These are phyloP conservation scores for Frieseomelitta varia DNA, from an alignment of 1,140 invertebrate genomes.

Conservation along the genomic window DNA sequence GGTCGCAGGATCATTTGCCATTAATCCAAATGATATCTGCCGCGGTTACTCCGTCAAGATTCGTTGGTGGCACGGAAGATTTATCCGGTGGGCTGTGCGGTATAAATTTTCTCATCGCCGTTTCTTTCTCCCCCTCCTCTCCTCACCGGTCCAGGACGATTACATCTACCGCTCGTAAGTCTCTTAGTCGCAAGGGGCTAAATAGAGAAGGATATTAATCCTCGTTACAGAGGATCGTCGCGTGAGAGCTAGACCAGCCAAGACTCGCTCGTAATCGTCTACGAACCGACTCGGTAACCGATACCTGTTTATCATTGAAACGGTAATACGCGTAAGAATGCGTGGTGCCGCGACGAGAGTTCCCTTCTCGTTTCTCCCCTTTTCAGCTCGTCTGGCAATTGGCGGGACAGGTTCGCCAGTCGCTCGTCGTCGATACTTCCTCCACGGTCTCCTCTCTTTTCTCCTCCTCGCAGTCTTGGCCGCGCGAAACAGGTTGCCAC, in stretches of 20 bases:
- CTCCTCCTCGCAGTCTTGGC: not conserved
- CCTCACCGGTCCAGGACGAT: constrained; percentile 17
- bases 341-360: not conserved
- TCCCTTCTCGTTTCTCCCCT: not conserved
- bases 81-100: constrained; percentile 26
- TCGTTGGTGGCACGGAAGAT: constrained; percentile 48
- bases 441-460: not conserved
- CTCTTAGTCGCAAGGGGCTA: not conserved
- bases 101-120: constrained; percentile 53
- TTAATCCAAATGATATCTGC: constrained; percentile 49
- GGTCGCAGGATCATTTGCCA: constrained; percentile 20
- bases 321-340: constrained; percentile 7
- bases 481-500: not conserved
- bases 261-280: constrained; percentile 28
- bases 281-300: constrained; percentile 1
- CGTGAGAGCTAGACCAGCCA: constrained; percentile 9
- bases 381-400: not conserved
- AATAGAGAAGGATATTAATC: constrained; percentile 54
- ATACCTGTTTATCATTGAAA: constrained; percentile 48
- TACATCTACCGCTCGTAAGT: constrained; percentile 18
- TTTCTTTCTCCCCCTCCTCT: not conserved
- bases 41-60: constrained; percentile 44
- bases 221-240: constrained; percentile 42
- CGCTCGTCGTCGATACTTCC: not conserved
- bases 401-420: not conserved